Percentiles rank a stretch among this genome's conserved stretches.
Evolutionary conservation across 2,113 vertebrate genomes (phyloP).

Genomic region (Bungarus multicinctus): DNA sequence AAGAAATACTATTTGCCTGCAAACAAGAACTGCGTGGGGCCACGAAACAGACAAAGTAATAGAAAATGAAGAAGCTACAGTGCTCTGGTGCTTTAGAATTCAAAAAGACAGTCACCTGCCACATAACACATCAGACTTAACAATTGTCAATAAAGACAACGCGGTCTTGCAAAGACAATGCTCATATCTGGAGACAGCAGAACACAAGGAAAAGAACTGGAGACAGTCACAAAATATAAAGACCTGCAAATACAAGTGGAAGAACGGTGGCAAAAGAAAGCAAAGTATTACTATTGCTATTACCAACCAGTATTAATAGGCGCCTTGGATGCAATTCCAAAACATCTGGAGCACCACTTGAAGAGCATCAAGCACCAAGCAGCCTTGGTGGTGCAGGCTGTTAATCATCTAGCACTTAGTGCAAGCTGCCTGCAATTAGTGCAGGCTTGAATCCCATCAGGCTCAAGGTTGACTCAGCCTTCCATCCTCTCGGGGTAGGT

Average conservation of each 20-base stretch:
- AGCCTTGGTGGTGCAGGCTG: too few species aligned
- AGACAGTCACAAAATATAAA: neutral
- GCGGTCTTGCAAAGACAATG: neutral
- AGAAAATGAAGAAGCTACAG: neutral
- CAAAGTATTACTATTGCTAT: neutral
- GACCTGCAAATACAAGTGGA: neutral
- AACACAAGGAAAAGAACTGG: neutral
- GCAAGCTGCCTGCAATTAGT: too few species aligned
- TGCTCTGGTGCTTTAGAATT: neutral
- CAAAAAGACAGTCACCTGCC: neutral
- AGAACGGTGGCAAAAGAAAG: neutral
- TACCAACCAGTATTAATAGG: neutral
- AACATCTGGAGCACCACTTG: too few species aligned
- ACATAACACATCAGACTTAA: neutral
- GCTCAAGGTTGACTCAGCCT: too few species aligned
- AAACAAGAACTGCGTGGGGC: neutral
- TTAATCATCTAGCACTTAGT: too few species aligned
- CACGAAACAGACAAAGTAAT: neutral
- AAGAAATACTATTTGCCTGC: neutral
- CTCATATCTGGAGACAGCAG: neutral
- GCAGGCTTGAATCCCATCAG: too few species aligned
- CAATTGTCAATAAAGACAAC: neutral
- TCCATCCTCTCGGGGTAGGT: too few species aligned
- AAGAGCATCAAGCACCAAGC: neutral
- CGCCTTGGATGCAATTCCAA: too few species aligned